phyloP scores from a whole-genome alignment of 2,113 vertebrate species.

The Carassius gibelio region DNA sequence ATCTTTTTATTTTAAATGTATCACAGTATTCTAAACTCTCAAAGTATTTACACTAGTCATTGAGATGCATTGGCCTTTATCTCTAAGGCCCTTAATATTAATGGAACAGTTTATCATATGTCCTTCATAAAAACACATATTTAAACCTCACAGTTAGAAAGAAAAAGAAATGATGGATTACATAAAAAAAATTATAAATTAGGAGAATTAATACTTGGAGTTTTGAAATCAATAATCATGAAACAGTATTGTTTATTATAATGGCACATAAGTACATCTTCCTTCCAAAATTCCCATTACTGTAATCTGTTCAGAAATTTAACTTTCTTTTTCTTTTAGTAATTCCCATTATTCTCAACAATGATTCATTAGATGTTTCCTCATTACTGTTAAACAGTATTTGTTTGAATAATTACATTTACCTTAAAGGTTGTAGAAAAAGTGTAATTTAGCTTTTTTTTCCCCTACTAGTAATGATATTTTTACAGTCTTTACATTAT shows the following conservation, averaged over 20 bases:
- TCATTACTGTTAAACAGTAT: background rate
- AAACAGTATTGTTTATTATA: background rate
- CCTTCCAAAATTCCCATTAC: background rate
- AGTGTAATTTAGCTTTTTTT: background rate
- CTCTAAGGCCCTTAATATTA: background rate
- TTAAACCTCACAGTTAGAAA: background rate
- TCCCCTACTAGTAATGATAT: background rate
- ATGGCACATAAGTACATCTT: background rate
- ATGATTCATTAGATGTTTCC: background rate
- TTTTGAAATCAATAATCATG: background rate
- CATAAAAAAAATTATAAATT: background rate
- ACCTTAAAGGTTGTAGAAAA: background rate
- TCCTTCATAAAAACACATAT: background rate
- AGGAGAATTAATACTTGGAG: background rate
- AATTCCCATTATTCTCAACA: background rate
- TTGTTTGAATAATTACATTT: background rate
- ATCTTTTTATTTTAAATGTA: conserved; percentile 19
- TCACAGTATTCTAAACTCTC: conserved; percentile 51
- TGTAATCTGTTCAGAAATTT: background rate
- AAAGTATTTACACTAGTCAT: conserved; percentile 18
- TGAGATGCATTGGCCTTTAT: conserved; percentile 2
- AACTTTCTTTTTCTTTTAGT: background rate
- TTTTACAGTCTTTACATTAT: background rate
- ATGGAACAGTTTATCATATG: background rate
- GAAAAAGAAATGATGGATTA: background rate